Evolutionary conservation across 30 jellyfish, hydroid and myxozoan genomes (phyloP).

Genomic region (Kudoa iwatai): DNA sequence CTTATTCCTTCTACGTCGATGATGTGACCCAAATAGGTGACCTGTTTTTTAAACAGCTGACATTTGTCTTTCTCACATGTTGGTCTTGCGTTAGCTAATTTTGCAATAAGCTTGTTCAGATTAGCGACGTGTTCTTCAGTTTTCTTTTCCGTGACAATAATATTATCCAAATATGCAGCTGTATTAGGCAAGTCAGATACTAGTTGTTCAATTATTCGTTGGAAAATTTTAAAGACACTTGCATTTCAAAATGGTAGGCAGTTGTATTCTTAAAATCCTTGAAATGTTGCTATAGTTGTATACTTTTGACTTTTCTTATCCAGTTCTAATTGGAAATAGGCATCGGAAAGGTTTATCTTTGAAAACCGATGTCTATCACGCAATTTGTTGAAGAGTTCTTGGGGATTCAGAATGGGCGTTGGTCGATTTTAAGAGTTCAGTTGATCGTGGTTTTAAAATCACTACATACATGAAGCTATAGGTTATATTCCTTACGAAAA

Average conservation of each 20-base stretch:
- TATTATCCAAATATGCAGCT: conserved; percentile 4
- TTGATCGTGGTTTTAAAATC: no score
- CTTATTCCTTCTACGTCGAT: conserved; percentile 5
- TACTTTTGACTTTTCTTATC: conserved; percentile 4
- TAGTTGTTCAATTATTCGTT: conserved; percentile 3
- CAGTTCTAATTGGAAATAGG: conserved; percentile 6
- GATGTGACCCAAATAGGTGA: conserved; percentile 8
- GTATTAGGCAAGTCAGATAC: conserved; percentile 5
- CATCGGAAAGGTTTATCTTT: conserved; percentile 3
- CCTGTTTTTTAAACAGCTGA: conserved; percentile 2
- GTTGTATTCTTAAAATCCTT: conserved; percentile 7
- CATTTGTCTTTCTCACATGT: conserved; percentile 2
- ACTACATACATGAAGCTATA: no score
- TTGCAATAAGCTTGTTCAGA: conserved; percentile 1
- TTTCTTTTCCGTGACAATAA: conserved; percentile 2
- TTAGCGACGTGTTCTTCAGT: conserved; percentile 5
- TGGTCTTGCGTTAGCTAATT: neutral
- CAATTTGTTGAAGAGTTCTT: no score
- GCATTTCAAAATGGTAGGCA: conserved; percentile 10
- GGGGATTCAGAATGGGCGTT: no score
- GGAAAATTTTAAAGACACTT: conserved; percentile 16
- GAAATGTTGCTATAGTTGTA: conserved; percentile 6
- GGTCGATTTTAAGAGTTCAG: no score
- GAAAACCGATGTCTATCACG: no score
- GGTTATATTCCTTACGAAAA: no score